These are phyloP conservation scores for Trichoplusia ni DNA, from an alignment of 1,140 invertebrate species.

Conservation along the genomic window DNA sequence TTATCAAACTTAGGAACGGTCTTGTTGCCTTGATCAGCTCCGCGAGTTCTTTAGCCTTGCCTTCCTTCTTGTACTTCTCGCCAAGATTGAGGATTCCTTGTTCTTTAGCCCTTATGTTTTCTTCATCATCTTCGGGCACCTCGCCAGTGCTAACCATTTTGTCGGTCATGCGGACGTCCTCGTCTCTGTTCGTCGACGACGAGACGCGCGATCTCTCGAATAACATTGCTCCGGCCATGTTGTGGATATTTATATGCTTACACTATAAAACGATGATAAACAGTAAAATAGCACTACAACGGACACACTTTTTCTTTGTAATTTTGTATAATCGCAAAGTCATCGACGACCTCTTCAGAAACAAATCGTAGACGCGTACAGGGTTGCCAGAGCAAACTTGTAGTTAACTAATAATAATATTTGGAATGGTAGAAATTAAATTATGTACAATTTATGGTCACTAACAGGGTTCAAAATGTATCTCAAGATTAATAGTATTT, in stretches of 20 bases:
- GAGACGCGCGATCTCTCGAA: conserved; percentile 90
- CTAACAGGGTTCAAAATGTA: not conserved
- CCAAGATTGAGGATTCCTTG: conserved; percentile 94
- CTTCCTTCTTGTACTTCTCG: conserved; percentile 94
- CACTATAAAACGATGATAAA: conserved; percentile 66
- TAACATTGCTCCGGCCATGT: conserved; percentile 93
- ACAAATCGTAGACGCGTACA: conserved; percentile 77
- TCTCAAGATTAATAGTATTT: too few relatives aligned
- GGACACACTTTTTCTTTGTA: conserved; percentile 76
- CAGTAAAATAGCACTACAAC: conserved; percentile 68
- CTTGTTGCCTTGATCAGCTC: conserved; percentile 96
- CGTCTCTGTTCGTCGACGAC: conserved; percentile 86
- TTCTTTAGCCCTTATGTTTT: conserved; percentile 93
- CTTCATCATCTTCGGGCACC: conserved; percentile 90
- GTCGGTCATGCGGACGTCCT: conserved; percentile 86
- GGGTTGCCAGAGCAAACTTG: conserved; percentile 53
- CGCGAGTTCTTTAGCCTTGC: conserved; percentile 96
- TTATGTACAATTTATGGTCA: too few relatives aligned
- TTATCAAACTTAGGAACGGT: conserved; percentile 96
- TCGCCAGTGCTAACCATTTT: conserved; percentile 88
- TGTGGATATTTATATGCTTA: conserved; percentile 76
- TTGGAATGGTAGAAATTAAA: conserved; percentile 25
- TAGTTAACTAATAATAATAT: conserved; percentile 22
- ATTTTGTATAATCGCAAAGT: conserved; percentile 80
- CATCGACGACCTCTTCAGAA: conserved; percentile 78